Evolutionary conservation across 2,113 vertebrate genomes (phyloP), one percentile per base, ranked within the genome.

Genomic region (Sarotherodon lohbergeri): DNA sequence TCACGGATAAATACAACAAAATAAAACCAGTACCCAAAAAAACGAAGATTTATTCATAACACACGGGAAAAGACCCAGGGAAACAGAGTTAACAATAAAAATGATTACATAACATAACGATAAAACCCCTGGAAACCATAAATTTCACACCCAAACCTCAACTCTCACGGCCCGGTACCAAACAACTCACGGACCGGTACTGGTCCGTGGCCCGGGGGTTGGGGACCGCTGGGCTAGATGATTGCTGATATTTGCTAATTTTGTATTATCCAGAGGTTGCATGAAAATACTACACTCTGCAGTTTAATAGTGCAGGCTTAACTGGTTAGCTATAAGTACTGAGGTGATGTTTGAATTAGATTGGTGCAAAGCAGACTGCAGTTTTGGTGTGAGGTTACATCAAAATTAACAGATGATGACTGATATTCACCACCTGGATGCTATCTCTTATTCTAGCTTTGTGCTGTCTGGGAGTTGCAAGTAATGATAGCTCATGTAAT

Each of bases 71-170:
- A 63, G 16, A 34, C 0, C 0, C 29, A 3, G 5, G 0, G 57
- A 19, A 34, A 34, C 57, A 0, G 0, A 63, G 16, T 63, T 63
- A 34, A 34, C 59, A 19, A 61, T 34, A 61, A 61, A 61, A 61
- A 19, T 19, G 1, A 34, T 19, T 61, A 3, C 7, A 61, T 32
- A 61, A 61, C 4, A 61, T 34, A 10, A 10, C 16, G 0, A 34
- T 61, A 61, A 19, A 61, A 61, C 1, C 57, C 16, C 16, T 34
- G 57, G 34, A 61, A 61, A 61, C 29, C 29, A 61, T 61, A 2
- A 61, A 10, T 61, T 61, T 61, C 29, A 19, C 29, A 61, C 0
- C 29, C 9, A 10, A 61, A 11, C 59, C 29, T 63, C 59, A 63
- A 63, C 29, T 19, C 16, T 34, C 59, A 61, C 3, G 16, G 57